Evolutionary conservation across 2,797 vertebrate species (phyloP).

Genomic region (Sebastes trivittatus): DNA sequence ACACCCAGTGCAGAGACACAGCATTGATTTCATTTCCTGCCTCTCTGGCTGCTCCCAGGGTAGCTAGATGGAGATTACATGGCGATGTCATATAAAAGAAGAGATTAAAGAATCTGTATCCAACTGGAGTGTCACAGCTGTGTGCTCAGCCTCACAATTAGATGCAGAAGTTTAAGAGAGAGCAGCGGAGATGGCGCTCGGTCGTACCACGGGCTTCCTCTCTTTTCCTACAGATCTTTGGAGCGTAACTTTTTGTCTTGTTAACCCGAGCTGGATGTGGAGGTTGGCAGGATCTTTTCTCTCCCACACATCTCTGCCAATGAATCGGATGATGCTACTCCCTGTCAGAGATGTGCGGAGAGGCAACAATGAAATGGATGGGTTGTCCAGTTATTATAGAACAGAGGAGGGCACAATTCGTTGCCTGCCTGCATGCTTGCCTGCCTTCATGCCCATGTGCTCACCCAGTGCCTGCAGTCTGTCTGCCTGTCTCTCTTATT

Average conservation of each 20-base stretch:
- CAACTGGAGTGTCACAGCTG: conserved; percentile 59
- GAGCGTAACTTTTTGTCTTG: conserved; percentile 63
- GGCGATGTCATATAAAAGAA: conserved; percentile 73
- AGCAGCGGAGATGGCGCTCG: conserved; percentile 14
- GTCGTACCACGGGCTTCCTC: conserved; percentile 10
- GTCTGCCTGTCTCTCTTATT: not conserved
- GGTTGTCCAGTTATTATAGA: conserved; percentile 55
- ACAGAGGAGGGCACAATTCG: conserved; percentile 46
- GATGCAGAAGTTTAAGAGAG: conserved; percentile 52
- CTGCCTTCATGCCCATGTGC: conserved; percentile 19
- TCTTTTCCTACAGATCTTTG: conserved; percentile 35
- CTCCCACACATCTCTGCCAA: conserved; percentile 34
- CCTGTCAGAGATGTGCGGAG: conserved; percentile 53
- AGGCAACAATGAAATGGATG: conserved; percentile 55
- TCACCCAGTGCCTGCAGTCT: conserved; percentile 4
- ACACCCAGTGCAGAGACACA: conserved; percentile 67
- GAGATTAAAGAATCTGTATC: conserved; percentile 78
- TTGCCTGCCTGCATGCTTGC: conserved; percentile 24
- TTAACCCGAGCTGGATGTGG: conserved; percentile 50
- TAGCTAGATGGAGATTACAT: conserved; percentile 75
- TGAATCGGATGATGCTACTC: conserved; percentile 50
- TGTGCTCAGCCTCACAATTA: conserved; percentile 74
- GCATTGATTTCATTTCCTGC: conserved; percentile 83
- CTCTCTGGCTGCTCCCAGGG: conserved; percentile 64
- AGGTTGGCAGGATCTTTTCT: conserved; percentile 52